Evolutionary conservation across 2,113 vertebrate species (phyloP).

Genomic region (Hemiprocne comata): DNA sequence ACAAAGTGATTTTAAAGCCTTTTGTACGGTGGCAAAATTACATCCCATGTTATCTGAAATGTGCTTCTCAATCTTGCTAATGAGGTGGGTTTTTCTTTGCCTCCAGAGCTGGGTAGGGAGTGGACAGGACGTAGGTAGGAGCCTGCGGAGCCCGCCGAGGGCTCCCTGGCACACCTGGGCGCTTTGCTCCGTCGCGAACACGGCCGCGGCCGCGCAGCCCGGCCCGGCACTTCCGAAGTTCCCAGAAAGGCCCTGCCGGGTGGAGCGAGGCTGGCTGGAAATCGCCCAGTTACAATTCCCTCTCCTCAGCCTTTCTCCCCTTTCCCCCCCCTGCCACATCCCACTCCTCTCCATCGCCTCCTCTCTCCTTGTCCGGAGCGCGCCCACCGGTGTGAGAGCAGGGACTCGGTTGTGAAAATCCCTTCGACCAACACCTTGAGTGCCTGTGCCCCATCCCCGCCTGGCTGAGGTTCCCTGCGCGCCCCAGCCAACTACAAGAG

Average conservation of each 20-base stretch:
- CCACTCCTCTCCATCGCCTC: not conserved
- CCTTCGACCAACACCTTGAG: not conserved
- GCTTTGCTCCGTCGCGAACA: not conserved
- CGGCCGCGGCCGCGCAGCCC: not conserved
- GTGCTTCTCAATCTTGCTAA: not conserved
- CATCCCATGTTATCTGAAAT: not conserved
- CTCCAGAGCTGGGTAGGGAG: not conserved
- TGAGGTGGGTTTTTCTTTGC: not conserved
- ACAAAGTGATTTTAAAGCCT: slow-evolving; percentile 27
- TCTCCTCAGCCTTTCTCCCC: not conserved
- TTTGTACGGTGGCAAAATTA: not conserved
- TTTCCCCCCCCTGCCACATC: not conserved
- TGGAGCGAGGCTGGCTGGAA: not conserved
- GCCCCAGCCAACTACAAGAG: not conserved
- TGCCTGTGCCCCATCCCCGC: not conserved
- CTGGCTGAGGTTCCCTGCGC: not conserved
- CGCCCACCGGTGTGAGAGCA: not conserved
- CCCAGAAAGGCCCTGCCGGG: not conserved
- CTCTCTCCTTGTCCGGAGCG: not conserved
- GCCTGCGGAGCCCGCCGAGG: not conserved
- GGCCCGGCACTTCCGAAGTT: not conserved
- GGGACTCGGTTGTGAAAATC: not conserved
- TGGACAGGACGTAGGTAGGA: not conserved
- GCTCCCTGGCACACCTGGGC: not conserved
- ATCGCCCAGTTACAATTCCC: not conserved